Percentiles rank a stretch among this genome's conserved stretches.
These are phyloP conservation scores for Sarcophaga variegata DNA, from an alignment of 2,888 invertebrate species.

Conservation along the genomic window DNA sequence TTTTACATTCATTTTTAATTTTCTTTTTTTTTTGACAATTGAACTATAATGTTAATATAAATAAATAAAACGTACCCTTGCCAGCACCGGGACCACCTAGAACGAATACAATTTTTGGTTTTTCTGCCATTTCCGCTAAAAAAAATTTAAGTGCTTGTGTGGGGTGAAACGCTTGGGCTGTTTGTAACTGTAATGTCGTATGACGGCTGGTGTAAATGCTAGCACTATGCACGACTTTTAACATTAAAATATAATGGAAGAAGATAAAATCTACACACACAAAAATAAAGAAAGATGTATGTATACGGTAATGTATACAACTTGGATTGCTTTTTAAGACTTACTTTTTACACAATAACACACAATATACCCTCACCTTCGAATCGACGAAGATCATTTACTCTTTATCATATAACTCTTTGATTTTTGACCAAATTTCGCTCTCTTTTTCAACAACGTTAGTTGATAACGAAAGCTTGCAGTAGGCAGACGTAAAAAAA, in stretches of 20 bases:
- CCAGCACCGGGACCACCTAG: constrained; percentile 96
- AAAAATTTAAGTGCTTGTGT: constrained; percentile 19
- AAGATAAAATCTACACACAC: background rate
- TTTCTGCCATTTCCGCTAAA: constrained; percentile 71
- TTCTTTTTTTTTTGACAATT: constrained; percentile 32
- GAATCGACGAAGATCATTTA: no score
- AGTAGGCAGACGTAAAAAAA: no score
- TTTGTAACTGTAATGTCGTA: constrained; percentile 54
- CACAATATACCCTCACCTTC: no score
- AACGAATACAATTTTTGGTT: constrained; percentile 96
- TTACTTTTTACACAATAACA: no score
- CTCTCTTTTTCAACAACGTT: no score
- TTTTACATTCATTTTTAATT: constrained; percentile 29
- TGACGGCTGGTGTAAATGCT: constrained; percentile 19
- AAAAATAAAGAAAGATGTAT: constrained; percentile 16
- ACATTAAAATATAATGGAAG: background rate
- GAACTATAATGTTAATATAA: constrained; percentile 48
- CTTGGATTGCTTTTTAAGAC: background rate
- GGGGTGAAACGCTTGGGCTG: constrained; percentile 17
- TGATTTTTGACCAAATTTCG: no score
- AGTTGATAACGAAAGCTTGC: no score
- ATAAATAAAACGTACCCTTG: constrained; percentile 89
- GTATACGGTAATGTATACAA: constrained; percentile 4
- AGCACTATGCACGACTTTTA: constrained; percentile 36
- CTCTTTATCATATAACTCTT: no score